These are phyloP conservation scores for Meriones psammophilus DNA, from an alignment of 2,797 vertebrate species.

Conservation along the genomic window DNA sequence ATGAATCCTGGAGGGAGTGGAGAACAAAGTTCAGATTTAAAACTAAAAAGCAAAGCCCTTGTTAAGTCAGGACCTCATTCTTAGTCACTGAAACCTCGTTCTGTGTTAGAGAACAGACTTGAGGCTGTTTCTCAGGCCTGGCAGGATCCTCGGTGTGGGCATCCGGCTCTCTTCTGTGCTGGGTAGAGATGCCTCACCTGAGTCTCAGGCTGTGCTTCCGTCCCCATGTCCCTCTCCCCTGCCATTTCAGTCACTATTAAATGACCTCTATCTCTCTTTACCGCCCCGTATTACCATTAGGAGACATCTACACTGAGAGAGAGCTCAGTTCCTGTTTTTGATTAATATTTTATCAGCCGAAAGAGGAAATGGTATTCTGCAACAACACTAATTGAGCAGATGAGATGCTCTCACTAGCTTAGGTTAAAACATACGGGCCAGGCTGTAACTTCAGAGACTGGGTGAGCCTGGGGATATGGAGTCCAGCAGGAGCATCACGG, in stretches of 20 bases:
- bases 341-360: slow-evolving; percentile 99
- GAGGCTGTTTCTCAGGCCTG: background rate
- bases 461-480: slow-evolving; percentile 68
- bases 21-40: background rate
- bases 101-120: background rate
- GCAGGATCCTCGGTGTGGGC: background rate
- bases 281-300: slow-evolving; percentile 95
- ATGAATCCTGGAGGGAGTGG: background rate
- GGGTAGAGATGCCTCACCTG: slow-evolving; percentile 60
- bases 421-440: slow-evolving; percentile 86
- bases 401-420: slow-evolving; percentile 89
- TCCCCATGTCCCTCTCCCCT: slow-evolving; percentile 83
- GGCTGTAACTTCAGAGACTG: slow-evolving; percentile 87
- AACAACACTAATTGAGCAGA: slow-evolving; percentile 93
- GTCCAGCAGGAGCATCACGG: background rate
- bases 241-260: slow-evolving; percentile 92
- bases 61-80: background rate
- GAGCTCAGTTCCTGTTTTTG: slow-evolving; percentile 96
- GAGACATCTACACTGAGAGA: slow-evolving; percentile 96
- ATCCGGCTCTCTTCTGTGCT: slow-evolving; percentile 13
- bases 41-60: background rate
- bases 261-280: slow-evolving; percentile 93
- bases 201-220: slow-evolving; percentile 50
- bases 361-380: slow-evolving; percentile 95
- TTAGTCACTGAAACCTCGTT: background rate